Percentiles rank a stretch among this genome's conserved stretches.
phyloP scores from a whole-genome alignment of 2,113 vertebrate genomes.

The Pteronura brasiliensis region DNA sequence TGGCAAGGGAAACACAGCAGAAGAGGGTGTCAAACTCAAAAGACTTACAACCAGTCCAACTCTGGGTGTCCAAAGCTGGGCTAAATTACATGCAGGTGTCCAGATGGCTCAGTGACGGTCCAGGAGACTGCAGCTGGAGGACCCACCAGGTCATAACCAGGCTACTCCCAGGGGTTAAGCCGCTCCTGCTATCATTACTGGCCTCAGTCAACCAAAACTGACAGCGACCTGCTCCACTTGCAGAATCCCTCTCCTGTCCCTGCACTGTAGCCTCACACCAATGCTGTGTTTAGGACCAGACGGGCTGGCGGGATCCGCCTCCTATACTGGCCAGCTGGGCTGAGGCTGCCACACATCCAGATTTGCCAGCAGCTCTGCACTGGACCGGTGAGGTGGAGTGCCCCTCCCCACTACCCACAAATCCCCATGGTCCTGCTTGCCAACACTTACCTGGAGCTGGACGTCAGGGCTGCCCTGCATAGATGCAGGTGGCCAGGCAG shows the following conservation, averaged over 20 bases:
- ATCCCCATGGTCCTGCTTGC: not conserved
- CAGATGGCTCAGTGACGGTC: not conserved
- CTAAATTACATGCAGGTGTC: not conserved
- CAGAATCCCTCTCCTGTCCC: not conserved
- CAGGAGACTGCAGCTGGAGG: not conserved
- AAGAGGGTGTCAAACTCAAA: not conserved
- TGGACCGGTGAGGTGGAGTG: no score
- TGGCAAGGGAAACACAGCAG: not conserved
- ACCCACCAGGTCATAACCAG: not conserved
- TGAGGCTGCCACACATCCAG: not conserved
- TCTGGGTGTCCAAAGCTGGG: not conserved
- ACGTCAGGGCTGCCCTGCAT: slow-evolving; percentile 60
- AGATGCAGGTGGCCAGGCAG: not conserved
- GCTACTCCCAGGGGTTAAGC: not conserved
- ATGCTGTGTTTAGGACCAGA: no score
- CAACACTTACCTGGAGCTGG: slow-evolving; percentile 39
- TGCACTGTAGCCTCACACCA: not conserved
- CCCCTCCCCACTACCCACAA: not conserved
- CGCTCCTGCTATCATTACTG: no score
- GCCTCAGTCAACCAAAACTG: not conserved
- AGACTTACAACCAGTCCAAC: not conserved
- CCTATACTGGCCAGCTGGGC: not conserved
- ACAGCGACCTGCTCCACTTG: not conserved
- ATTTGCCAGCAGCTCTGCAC: not conserved
- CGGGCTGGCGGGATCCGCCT: no score